Base-by-base conservation (phyloP, 2,113 vertebrate genomes). In the Corythaeola cristata region DNA sequence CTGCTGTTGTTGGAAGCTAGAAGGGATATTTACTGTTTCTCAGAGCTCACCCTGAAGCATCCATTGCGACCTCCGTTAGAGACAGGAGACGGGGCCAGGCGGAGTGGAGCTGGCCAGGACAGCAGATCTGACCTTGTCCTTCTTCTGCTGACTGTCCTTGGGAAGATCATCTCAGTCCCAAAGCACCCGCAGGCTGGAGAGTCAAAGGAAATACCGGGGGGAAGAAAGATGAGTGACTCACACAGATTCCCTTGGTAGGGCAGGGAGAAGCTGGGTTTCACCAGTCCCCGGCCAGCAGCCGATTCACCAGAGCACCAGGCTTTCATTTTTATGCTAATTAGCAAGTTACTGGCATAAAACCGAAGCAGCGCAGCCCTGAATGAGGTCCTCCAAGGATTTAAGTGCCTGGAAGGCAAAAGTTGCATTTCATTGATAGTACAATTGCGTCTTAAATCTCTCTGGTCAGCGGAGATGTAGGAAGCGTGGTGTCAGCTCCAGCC, bases 351-450 rank as follows among this genome's bases (percentile, higher is more conserved):
- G 83, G 86, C 76, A 39, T 71, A 66, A 90, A 86, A 32, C 76
- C 20, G 72, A 79, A 84, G 76, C 76, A 2, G 56, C 8, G 60
- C 69, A 69, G 79, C 67, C 67, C 79, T 15, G 79, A 81, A 45
- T 3, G 3, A 84, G 76, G 76, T 26, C 39, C 91, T 96, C 92
- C 24, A 14, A 85, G 95, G 95, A 86, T 89, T 92, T 76, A 27
- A 89, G 75, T 71, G 90, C 92, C 92, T 89, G 73, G 73, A 95
- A 93, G 95, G 90, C 88, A 89, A 59, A 85, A 90, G 83, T 90
- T 95, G 91, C 89, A 52, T 92, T 95, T 93, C 89, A 87, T 56
- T 96, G 94, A 90, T 86, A 96, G 80, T 58, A 94, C 80, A 91
- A 81, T 81, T 77, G 93, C 41, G 80, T 74, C 83, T 93, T 84